Conservation (phyloP, 2,888 invertebrate species). For the Cheiracanthium punctorium region DNA sequence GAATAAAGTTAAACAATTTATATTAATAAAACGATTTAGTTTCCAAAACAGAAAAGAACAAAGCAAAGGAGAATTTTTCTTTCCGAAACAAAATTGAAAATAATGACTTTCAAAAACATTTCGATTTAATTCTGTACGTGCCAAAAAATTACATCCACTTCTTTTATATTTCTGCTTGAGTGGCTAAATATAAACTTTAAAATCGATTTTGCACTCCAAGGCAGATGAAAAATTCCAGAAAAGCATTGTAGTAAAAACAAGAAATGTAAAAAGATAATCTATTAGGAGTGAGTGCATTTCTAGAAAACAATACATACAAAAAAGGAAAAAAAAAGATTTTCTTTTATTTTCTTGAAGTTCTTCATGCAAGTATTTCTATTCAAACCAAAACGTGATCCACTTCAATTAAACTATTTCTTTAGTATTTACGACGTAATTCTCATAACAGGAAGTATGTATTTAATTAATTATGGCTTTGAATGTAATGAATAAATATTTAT, state of each 20-base stretch:
- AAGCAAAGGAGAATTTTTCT: not conserved
- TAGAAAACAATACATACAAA: too few relatives aligned
- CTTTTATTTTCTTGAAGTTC: too few relatives aligned
- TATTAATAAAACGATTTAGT: too few relatives aligned
- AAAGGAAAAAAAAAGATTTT: too few relatives aligned
- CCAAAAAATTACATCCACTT: not conserved
- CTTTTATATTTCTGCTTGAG: conserved; percentile 3
- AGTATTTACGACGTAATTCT: too few relatives aligned
- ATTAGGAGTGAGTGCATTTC: not conserved
- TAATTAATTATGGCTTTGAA: too few relatives aligned
- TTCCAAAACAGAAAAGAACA: not conserved
- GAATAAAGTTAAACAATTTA: too few relatives aligned
- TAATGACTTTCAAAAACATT: not conserved
- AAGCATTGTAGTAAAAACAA: not conserved
- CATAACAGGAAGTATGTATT: too few relatives aligned
- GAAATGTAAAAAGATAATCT: not conserved
- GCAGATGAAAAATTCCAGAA: conserved; percentile 31
- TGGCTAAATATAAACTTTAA: conserved; percentile 60
- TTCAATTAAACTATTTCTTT: too few relatives aligned
- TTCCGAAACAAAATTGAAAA: not conserved
- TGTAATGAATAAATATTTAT: too few relatives aligned
- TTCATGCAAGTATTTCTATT: too few relatives aligned
- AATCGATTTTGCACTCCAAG: conserved; percentile 42
- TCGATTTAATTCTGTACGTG: not conserved
- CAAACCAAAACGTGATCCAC: too few relatives aligned